These are phyloP conservation scores for Hippopotamus amphibius DNA, from an alignment of 2,113 vertebrate species.

Conservation along the genomic window DNA sequence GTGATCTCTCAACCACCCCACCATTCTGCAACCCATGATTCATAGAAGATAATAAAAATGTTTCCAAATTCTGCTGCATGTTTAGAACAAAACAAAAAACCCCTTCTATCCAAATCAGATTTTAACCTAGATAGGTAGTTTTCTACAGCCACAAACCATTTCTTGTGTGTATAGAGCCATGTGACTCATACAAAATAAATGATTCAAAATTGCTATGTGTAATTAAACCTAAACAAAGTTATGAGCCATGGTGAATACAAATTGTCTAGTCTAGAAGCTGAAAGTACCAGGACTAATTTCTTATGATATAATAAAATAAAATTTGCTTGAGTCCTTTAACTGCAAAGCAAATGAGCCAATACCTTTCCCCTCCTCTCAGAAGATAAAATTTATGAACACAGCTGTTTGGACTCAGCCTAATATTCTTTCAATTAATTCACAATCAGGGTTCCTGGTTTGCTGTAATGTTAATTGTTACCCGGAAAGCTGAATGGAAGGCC, in stretches of 20 bases:
- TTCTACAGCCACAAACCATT: conserved; percentile 40
- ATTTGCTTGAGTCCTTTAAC: conserved; percentile 62
- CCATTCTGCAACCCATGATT: conserved; percentile 23
- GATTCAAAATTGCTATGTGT: conserved; percentile 29
- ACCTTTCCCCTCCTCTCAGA: background rate
- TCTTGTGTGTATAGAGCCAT: background rate
- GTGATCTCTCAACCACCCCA: background rate
- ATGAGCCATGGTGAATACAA: conserved; percentile 3
- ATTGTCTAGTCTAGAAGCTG: conserved; percentile 31
- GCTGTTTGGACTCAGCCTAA: conserved; percentile 55
- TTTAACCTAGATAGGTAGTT: background rate
- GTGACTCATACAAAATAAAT: conserved; percentile 22
- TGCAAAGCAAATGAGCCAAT: conserved; percentile 61
- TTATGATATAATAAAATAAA: conserved; percentile 65
- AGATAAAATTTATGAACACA: conserved; percentile 62
- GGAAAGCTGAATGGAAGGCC: background rate
- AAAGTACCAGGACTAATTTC: conserved; percentile 55
- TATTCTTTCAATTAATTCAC: background rate
- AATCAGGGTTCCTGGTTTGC: conserved; percentile 32
- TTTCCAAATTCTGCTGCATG: conserved; percentile 26
- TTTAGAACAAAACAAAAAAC: conserved; percentile 39
- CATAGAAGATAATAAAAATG: conserved; percentile 64
- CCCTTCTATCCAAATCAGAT: conserved; percentile 35
- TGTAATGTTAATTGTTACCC: background rate
- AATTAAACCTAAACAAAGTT: conserved; percentile 62